Conservation (phyloP, 2,888 invertebrate genomes). For the Mythimna impura region DNA sequence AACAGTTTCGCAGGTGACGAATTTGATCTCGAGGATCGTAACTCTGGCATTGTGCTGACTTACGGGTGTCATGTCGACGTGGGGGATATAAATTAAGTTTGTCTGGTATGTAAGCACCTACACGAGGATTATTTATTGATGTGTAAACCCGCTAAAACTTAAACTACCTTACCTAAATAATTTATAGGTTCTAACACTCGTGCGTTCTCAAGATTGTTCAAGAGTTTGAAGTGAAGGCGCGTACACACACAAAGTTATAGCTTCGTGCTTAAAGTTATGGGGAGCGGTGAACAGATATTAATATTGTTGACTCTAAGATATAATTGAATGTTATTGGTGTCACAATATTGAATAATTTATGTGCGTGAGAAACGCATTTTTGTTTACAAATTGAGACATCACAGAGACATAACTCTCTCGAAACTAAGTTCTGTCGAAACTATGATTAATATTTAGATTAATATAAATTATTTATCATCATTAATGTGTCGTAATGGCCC, state of each 20-base stretch:
- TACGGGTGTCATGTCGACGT: slow-evolving; percentile 50
- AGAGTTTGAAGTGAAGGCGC: slow-evolving; percentile 69
- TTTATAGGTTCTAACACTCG: slow-evolving; percentile 77
- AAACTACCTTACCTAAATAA: slow-evolving; percentile 77
- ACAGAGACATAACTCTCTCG: slow-evolving; percentile 1
- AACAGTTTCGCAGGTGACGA: slow-evolving; percentile 57
- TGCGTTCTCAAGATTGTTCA: slow-evolving; percentile 76
- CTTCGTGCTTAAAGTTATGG: slow-evolving; percentile 65
- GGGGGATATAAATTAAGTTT: slow-evolving; percentile 69
- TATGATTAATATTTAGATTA: slow-evolving; percentile 19
- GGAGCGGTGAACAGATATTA: slow-evolving; percentile 64
- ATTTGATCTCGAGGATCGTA: slow-evolving; percentile 55
- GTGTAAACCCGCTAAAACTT: slow-evolving; percentile 75
- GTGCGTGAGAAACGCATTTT: slow-evolving; percentile 29
- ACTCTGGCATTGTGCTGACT: slow-evolving; percentile 52
- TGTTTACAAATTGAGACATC: slow-evolving; percentile 23
- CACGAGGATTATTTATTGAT: slow-evolving; percentile 74
- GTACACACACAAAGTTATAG: slow-evolving; percentile 62
- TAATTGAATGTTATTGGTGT: slow-evolving; percentile 46
- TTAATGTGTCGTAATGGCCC: too few relatives aligned
- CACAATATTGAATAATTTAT: slow-evolving; percentile 45
- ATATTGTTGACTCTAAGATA: slow-evolving; percentile 54
- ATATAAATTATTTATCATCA: slow-evolving; percentile 13
- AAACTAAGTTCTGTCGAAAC: slow-evolving; percentile 22
- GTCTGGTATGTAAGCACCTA: slow-evolving; percentile 65